A percentile compares a stretch with the other conserved stretches of the same genome.
Evolutionary conservation across 2,888 invertebrate species (phyloP).

Genomic region (Caenorhabditis sp.): DNA sequence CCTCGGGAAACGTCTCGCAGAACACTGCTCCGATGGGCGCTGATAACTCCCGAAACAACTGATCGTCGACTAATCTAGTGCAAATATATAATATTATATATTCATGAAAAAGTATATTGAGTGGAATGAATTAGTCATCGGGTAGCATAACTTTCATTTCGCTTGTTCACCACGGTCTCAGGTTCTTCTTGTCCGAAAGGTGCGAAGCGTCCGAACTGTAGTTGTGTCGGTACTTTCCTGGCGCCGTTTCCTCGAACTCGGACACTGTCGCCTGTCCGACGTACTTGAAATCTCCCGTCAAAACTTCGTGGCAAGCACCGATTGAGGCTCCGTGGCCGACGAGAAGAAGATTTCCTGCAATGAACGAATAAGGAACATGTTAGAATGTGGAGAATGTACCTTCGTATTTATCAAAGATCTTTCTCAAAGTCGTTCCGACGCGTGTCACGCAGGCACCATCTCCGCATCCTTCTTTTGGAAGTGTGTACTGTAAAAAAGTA

Average conservation of each 20-base stretch:
- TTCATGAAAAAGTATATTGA: not conserved
- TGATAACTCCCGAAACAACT: too few species aligned
- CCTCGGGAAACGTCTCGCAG: too few species aligned
- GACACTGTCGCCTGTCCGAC: slow-evolving; percentile 75
- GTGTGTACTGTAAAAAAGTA: slow-evolving; percentile 56
- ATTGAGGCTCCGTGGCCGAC: slow-evolving; percentile 78
- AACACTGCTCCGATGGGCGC: not conserved
- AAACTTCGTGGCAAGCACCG: slow-evolving; percentile 74
- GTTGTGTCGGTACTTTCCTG: slow-evolving; percentile 63
- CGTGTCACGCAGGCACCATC: slow-evolving; percentile 75
- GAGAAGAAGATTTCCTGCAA: slow-evolving; percentile 68
- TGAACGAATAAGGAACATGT: not conserved
- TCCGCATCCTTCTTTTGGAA: slow-evolving; percentile 71
- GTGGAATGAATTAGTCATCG: not conserved
- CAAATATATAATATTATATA: not conserved
- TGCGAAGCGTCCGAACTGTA: slow-evolving; percentile 70
- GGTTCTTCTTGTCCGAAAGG: slow-evolving; percentile 71
- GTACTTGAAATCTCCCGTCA: slow-evolving; percentile 72
- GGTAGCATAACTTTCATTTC: not conserved
- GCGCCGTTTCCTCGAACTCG: slow-evolving; percentile 64
- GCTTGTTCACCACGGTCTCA: slow-evolving; percentile 70
- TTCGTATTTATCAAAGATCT: slow-evolving; percentile 67
- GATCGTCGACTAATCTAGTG: not conserved
- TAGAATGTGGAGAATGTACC: slow-evolving; percentile 15
- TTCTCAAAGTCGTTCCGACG: slow-evolving; percentile 64